phyloP scores from a whole-genome alignment of 2,888 invertebrate genomes.

The Ennomos quercinarius region DNA sequence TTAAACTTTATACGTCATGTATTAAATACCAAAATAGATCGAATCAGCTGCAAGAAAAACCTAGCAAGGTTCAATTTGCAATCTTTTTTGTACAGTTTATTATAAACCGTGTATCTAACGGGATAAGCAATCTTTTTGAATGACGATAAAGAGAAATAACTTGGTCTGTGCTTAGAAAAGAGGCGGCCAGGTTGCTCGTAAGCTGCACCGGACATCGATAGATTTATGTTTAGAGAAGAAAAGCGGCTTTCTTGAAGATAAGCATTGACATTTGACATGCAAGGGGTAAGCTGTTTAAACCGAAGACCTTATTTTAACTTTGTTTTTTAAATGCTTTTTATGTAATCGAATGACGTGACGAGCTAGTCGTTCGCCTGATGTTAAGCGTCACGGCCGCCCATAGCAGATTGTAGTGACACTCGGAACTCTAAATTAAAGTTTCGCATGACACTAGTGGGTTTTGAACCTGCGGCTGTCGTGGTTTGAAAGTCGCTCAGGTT shows the following conservation, averaged over 20 bases:
- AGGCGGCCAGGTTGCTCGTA: slow-evolving; percentile 42
- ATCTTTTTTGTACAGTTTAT: slow-evolving; percentile 1
- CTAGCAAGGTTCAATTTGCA: slow-evolving; percentile 1
- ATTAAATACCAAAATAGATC: background rate
- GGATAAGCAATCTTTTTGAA: background rate
- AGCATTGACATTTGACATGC: slow-evolving; percentile 47
- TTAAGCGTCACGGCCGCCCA: no score
- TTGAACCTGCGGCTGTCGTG: no score
- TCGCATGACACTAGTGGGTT: no score
- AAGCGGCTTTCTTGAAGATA: slow-evolving; percentile 71
- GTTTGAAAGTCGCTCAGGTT: no score
- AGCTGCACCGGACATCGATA: slow-evolving; percentile 71
- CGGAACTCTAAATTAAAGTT: no score
- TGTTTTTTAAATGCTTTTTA: no score
- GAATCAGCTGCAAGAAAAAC: background rate
- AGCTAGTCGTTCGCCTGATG: no score
- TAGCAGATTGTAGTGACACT: no score
- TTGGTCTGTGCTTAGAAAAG: slow-evolving; percentile 32
- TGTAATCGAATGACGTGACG: no score
- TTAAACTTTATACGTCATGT: background rate
- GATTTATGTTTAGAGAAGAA: slow-evolving; percentile 71
- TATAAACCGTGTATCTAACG: background rate
- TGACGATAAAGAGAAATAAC: background rate
- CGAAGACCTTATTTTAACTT: slow-evolving; percentile 15
- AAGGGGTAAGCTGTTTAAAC: slow-evolving; percentile 24